Evolutionary conservation across 2,888 invertebrate species (phyloP).

Genomic region (Ormyrus labotus): DNA sequence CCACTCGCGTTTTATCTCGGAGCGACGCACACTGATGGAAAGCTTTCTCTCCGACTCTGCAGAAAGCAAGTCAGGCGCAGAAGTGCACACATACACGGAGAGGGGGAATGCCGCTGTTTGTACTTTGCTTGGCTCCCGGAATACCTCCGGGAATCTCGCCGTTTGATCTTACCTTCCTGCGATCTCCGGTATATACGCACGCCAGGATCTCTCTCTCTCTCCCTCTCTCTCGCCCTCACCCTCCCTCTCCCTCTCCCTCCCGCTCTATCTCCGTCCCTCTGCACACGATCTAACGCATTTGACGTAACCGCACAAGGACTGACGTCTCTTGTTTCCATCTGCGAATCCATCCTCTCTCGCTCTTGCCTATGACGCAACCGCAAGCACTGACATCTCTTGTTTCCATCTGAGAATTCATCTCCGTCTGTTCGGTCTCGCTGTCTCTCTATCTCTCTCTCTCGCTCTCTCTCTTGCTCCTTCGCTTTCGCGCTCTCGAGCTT

Average conservation of each 20-base stretch:
- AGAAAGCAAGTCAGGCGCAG: background rate
- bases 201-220: constrained; percentile 1
- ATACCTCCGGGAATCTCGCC: constrained; percentile 54
- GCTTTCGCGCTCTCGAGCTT: constrained; percentile 6
- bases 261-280: constrained; percentile 5
- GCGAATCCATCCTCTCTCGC: constrained; percentile 21
- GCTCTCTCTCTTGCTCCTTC: background rate
- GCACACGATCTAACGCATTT: constrained; percentile 26
- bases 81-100: background rate
- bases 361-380: constrained; percentile 30
- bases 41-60: background rate
- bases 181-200: constrained; percentile 23
- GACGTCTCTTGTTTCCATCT: constrained; percentile 47
- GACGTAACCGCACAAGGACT: constrained; percentile 32
- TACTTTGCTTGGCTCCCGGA: constrained; percentile 46
- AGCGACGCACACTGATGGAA: too few species aligned
- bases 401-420: constrained; percentile 36
- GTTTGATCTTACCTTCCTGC: constrained; percentile 52
- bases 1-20: too few species aligned
- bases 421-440: background rate
- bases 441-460: too few species aligned
- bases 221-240: constrained; percentile 1
- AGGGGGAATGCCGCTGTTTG: constrained; percentile 45
- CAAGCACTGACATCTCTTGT: constrained; percentile 42
- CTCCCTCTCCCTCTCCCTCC: background rate